Conservation (phyloP, 2,113 vertebrate species). For the Pelecanoides urinatrix region DNA sequence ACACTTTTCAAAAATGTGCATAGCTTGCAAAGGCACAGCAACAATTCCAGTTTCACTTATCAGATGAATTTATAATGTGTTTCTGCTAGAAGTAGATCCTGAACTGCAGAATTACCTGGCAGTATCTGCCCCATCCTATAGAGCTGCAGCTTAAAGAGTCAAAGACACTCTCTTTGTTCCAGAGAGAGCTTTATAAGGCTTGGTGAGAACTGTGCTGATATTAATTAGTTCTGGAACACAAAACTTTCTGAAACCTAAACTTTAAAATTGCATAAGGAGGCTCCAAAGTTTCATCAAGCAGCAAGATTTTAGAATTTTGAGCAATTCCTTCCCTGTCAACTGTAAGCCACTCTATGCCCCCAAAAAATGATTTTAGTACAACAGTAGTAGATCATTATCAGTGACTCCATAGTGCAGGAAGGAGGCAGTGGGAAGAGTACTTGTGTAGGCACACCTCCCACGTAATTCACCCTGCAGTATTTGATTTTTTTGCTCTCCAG, state of each 20-base stretch:
- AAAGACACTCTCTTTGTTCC: neutral
- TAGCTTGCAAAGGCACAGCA: neutral
- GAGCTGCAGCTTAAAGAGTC: neutral
- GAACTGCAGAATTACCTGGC: neutral
- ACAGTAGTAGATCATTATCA: neutral
- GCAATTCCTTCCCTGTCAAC: neutral
- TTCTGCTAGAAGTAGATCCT: neutral
- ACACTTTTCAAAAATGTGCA: neutral
- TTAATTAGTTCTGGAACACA: neutral
- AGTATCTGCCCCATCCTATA: neutral
- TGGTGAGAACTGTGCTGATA: neutral
- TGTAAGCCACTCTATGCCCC: neutral
- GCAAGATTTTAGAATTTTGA: neutral
- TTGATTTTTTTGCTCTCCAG: neutral
- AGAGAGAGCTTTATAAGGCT: neutral
- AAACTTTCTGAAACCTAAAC: neutral
- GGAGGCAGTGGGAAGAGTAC: neutral
- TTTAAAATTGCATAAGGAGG: neutral
- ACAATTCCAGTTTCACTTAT: neutral
- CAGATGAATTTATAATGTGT: neutral
- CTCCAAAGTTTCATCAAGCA: neutral
- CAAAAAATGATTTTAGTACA: neutral
- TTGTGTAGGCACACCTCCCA: neutral
- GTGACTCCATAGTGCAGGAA: neutral
- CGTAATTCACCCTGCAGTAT: neutral